Base-by-base conservation (phyloP, 1,140 invertebrate genomes). In the Alviniconcha marisindica region DNA sequence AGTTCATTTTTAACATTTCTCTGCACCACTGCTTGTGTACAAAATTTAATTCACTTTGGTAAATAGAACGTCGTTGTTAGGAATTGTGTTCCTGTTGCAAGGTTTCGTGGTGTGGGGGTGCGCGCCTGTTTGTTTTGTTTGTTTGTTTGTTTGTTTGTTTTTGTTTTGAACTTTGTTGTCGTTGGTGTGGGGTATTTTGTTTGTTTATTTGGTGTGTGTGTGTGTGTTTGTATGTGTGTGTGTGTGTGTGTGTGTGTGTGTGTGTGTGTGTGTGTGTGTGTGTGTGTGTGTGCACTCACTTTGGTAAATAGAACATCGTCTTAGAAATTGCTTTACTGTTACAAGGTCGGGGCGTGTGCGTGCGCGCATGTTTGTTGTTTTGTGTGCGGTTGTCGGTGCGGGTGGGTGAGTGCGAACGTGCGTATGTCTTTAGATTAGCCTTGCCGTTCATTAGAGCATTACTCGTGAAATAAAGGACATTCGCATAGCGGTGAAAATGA, bases 181-280 rank as follows among this genome's bases (percentile, higher is more conserved):
- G 36, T 1, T 66, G 63, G 63, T 66, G 31, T 28, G 31, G 54
- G 21, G 21, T 60, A 60, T n/a, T 15, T 60, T n/a, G 5, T n/a
- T n/a, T n/a, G 21, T 60, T n/a, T 1, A n/a, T n/a, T 60, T 60
- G 12, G 21, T 24, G 21, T n/a, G 12, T n/a, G 21, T 15, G 12
- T 60, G 21, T 60, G 54, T 24, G 14, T 15, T 18, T 60, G 5
- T 5, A n/a, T 60, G 2, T 60, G 54, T 60, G 54, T 60, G 1
- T 60, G 54, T 60, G 54, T 60, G 54, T 60, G 54, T 60, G 54
- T 60, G 54, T 60, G 54, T 60, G 54, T 60, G 54, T 60, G 54
- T 60, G 54, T 60, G 54, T 60, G 54, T 60, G 54, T 56, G 5
- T 56, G 5, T 5, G 21, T 21, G 21, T 5, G 21, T 24, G 21